Evolutionary conservation across 2,113 vertebrate genomes (phyloP).

Genomic region (Origma solitaria): DNA sequence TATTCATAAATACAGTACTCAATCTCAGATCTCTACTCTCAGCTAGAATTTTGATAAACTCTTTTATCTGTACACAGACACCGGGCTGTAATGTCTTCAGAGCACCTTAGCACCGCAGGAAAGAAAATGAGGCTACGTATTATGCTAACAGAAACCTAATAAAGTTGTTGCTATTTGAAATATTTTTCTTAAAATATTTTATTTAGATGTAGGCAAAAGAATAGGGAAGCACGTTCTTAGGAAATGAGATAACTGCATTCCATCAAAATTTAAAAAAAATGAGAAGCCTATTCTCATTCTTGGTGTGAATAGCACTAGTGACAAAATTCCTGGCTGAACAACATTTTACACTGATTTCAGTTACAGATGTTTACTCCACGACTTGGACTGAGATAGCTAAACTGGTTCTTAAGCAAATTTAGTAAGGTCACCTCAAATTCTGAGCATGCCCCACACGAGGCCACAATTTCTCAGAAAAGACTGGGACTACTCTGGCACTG

Average conservation of each 20-base stretch:
- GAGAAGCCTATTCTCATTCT: not conserved
- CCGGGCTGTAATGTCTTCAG: not conserved
- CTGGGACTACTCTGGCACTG: not conserved
- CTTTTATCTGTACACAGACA: not conserved
- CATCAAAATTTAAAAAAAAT: not conserved
- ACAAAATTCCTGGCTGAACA: not conserved
- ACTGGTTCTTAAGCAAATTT: not conserved
- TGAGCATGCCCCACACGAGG: not conserved
- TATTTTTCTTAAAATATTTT: not conserved
- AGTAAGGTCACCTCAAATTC: not conserved
- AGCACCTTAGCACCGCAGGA: not conserved
- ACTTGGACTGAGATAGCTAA: not conserved
- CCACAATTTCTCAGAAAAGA: not conserved
- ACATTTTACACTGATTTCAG: not conserved
- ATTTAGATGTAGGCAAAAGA: not conserved
- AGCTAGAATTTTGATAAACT: not conserved
- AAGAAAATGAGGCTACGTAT: not conserved
- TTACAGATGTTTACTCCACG: not conserved
- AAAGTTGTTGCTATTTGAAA: not conserved
- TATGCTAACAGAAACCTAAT: not conserved
- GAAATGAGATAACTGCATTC: not conserved
- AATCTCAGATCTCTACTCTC: not conserved
- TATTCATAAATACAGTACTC: not conserved
- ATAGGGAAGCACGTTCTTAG: not conserved
- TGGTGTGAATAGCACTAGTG: not conserved